Base-by-base conservation (phyloP, 2,888 invertebrate species). In the Caradrina kadenii region DNA sequence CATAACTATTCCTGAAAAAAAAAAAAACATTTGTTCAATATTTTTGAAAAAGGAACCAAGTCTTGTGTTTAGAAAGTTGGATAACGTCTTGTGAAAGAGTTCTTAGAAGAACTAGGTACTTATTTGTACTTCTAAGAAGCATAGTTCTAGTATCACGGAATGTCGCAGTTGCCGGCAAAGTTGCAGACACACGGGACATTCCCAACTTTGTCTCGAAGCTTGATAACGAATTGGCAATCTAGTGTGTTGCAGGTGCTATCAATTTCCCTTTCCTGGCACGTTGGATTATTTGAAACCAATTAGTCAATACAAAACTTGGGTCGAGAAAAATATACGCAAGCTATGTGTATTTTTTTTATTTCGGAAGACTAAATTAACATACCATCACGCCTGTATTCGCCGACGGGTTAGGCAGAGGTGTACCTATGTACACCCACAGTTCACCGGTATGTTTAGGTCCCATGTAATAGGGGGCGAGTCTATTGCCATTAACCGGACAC, bases 171-270 rank as follows among this genome's bases (percentile, higher is more conserved):
- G 22, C 19, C 10, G 13, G 50, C 13, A 17, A 70, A 70, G 70
- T 70, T 75, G 35, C 31, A 50, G 42, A 45, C 54, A 55, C 65
- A 55, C 49, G 22, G 19, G 42, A 70, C 49, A 50, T 49, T 49
- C 49, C 22, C 19, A 70, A 70, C 70, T 70, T 65, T 65, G 49
- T 35, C 66, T 45, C 42, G 22, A 7, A 55, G 19, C 66, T 75
- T 65, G 75, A 55, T 70, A 70, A 66, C 49, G 42, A 70, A 70
- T 70, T 70, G 70, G 31, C 75, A 50, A 74, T 64, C 22, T 19
- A 4, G 19, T 19, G 54, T 42, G 49, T 55, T 65, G 42, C 66
- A 65, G 55, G 49, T 55, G 66, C 66, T 55, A 70, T 70, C 49
- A 55, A 70, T 70, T 64, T 50, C 15, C 21, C 19, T 48, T 48